phyloP scores from a whole-genome alignment of 2,888 invertebrate genomes.

The Rhyacophila evoluta region DNA sequence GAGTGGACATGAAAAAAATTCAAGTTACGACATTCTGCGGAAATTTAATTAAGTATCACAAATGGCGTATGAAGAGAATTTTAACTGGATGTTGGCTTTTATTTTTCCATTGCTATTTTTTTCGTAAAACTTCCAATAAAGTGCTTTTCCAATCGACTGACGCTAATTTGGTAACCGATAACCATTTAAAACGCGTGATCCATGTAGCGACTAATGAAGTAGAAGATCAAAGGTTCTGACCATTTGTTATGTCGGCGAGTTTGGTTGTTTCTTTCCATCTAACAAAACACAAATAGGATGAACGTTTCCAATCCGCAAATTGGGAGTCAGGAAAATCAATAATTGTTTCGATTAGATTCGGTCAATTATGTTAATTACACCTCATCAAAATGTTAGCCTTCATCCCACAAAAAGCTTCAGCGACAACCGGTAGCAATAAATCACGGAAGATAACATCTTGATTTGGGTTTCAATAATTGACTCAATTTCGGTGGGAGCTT shows the following conservation, averaged over 20 bases:
- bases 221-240: constrained; percentile 30
- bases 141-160: constrained; percentile 37
- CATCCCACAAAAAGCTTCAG: too few relatives aligned
- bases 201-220: constrained; percentile 32
- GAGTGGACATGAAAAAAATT: too few relatives aligned
- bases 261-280: not conserved
- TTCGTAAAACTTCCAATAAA: constrained; percentile 6
- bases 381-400: not conserved
- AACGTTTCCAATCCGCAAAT: not conserved
- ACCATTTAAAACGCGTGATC: constrained; percentile 37
- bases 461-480: too few relatives aligned
- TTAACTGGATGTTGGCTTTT: not conserved
- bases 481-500: too few relatives aligned
- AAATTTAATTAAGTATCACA: too few relatives aligned
- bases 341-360: not conserved
- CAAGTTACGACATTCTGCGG: too few relatives aligned
- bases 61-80: not conserved
- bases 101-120: constrained; percentile 13
- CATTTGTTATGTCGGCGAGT: constrained; percentile 19
- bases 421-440: too few relatives aligned
- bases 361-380: not conserved
- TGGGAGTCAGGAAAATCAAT: not conserved
- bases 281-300: constrained; percentile 15
- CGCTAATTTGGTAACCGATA: constrained; percentile 38
- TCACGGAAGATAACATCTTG: too few relatives aligned